A percentile compares a stretch with the other conserved stretches of the same genome.
Evolutionary conservation across 2,797 vertebrate genomes (phyloP).

Genomic region (Tinamus major): DNA sequence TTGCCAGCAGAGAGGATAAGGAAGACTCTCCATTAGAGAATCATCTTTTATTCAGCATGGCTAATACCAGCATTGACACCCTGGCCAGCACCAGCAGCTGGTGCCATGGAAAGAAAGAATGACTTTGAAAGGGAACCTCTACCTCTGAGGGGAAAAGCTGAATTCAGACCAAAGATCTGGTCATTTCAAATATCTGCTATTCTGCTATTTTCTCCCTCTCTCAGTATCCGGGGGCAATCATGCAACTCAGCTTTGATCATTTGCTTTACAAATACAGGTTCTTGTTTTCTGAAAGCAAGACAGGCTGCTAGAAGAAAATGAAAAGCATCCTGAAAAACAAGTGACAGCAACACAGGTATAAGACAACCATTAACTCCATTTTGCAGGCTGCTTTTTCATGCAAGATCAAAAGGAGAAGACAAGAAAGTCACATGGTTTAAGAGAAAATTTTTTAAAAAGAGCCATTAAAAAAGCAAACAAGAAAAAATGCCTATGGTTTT

Average conservation of each 20-base stretch:
- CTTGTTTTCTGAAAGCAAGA: neutral
- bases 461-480: conserved; percentile 42
- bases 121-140: neutral
- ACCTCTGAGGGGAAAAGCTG: neutral
- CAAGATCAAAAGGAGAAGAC: conserved; percentile 14
- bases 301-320: neutral
- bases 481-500: conserved; percentile 59
- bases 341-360: neutral
- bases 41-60: neutral
- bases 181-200: neutral
- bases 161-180: neutral
- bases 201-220: neutral
- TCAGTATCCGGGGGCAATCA: neutral
- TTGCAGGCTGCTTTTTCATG: conserved; percentile 34
- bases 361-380: conserved; percentile 47
- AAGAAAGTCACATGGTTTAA: conserved; percentile 69
- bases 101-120: neutral
- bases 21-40: neutral
- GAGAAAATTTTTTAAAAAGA: conserved; percentile 67
- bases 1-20: neutral
- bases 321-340: neutral
- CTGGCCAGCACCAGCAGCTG: neutral
- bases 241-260: neutral
- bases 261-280: neutral
- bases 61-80: neutral